Evolutionary conservation across 2,888 invertebrate genomes (phyloP).

Genomic region (Meghimatium bilineatum): DNA sequence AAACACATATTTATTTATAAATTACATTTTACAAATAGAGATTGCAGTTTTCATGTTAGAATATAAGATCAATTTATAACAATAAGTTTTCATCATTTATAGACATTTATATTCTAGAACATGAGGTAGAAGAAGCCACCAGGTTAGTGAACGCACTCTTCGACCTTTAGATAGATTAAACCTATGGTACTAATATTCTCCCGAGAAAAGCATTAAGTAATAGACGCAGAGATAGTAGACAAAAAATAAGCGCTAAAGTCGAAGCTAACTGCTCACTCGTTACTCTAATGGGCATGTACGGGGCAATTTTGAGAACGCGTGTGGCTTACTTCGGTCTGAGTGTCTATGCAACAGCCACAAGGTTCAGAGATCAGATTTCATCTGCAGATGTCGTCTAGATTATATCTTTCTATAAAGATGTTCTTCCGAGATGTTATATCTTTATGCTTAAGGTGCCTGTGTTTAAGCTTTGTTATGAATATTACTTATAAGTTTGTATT

Average conservation of each 20-base stretch:
- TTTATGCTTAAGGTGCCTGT: background rate
- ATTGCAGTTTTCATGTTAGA: too few relatives aligned
- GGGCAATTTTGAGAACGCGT: constrained; percentile 25
- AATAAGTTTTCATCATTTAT: too few relatives aligned
- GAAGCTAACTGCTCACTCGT: constrained; percentile 11
- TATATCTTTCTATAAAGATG: background rate
- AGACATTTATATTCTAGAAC: too few relatives aligned
- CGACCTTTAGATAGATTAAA: constrained; percentile 23
- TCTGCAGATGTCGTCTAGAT: background rate
- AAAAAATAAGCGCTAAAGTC: background rate
- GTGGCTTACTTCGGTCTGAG: background rate
- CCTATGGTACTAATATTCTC: constrained; percentile 14
- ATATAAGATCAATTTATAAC: too few relatives aligned
- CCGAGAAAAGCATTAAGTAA: background rate
- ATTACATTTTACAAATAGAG: too few relatives aligned
- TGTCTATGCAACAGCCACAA: background rate
- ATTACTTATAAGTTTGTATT: background rate
- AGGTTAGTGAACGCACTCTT: constrained; percentile 5
- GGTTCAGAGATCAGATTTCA: background rate
- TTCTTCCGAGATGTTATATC: background rate
- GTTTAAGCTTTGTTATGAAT: background rate
- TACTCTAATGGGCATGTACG: constrained; percentile 20
- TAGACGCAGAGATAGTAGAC: background rate
- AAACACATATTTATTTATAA: too few relatives aligned
- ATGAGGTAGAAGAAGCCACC: background rate